A percentile compares a stretch with the other conserved stretches of the same genome.
These are phyloP conservation scores for Sceloporus tristichus DNA, from an alignment of 2,113 vertebrate genomes.

Conservation along the genomic window DNA sequence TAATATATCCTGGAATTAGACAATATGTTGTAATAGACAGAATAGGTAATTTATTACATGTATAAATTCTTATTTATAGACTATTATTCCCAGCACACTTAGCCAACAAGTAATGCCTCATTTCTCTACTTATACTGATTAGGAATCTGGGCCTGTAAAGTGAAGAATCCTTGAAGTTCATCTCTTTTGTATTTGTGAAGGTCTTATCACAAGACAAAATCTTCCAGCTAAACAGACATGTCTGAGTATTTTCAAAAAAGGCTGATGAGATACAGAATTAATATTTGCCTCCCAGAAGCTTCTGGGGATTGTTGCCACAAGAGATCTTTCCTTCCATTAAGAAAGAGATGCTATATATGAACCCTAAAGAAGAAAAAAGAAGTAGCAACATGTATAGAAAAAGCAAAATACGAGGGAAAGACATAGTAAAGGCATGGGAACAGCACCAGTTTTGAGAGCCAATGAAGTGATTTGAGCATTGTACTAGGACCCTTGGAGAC, in stretches of 20 bases:
- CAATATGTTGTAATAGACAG: no score
- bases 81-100: slow-evolving; percentile 21
- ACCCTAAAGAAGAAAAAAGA: not conserved
- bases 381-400: not conserved
- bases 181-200: fast-evolving
- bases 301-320: not conserved
- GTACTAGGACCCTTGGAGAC: no score
- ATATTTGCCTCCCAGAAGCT: not conserved
- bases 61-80: no score
- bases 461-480: no score
- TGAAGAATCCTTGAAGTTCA: fast-evolving
- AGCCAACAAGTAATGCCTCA: slow-evolving; percentile 58
- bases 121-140: slow-evolving; percentile 14
- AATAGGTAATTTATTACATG: no score
- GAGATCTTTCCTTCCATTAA: not conserved
- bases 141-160: fast-evolving
- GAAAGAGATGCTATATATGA: not conserved
- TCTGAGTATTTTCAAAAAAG: not conserved
- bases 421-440: not conserved
- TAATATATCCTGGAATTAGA: no score
- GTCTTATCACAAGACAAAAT: not conserved
- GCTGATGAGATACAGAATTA: not conserved
- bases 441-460: no score
- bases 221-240: not conserved
- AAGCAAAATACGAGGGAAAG: not conserved